Conservation (phyloP, 2,113 vertebrate species). For the Lates calcarifer region DNA sequence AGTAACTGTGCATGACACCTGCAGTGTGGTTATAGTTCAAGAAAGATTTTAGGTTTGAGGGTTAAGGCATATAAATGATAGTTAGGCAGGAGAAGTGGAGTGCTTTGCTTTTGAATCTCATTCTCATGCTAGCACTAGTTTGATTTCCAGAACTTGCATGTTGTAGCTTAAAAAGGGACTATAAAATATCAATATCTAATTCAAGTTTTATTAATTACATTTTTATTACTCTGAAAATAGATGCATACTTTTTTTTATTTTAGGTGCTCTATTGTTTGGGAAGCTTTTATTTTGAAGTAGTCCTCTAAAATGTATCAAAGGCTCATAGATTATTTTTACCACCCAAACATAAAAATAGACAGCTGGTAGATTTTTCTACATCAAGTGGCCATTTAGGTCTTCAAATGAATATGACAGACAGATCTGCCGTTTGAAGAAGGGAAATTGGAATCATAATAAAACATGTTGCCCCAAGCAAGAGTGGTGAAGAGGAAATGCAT, state of each 20-base stretch:
- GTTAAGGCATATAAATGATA: no score
- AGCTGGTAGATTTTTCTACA: not conserved
- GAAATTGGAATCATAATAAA: not conserved
- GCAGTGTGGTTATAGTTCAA: not conserved
- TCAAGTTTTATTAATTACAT: no score
- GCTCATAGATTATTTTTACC: not conserved
- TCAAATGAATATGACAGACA: not conserved
- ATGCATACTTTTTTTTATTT: not conserved
- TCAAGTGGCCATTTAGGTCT: not conserved
- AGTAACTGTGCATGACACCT: not conserved
- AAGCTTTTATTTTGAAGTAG: slow-evolving; percentile 17
- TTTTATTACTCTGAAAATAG: not conserved
- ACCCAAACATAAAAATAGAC: not conserved
- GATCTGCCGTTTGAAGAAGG: not conserved
- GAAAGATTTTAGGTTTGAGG: not conserved
- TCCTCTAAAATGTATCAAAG: not conserved
- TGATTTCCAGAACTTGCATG: no score
- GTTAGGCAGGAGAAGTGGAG: no score
- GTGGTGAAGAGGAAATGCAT: not conserved
- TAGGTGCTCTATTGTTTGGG: not conserved
- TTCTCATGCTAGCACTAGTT: no score
- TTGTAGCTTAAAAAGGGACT: no score
- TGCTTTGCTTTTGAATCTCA: no score
- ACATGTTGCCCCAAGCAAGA: not conserved
- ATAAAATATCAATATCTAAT: no score